A percentile compares a stretch with the other conserved stretches of the same genome.
Evolutionary conservation across 2,888 invertebrate genomes (phyloP).

Genomic region (Mayetiola destructor): DNA sequence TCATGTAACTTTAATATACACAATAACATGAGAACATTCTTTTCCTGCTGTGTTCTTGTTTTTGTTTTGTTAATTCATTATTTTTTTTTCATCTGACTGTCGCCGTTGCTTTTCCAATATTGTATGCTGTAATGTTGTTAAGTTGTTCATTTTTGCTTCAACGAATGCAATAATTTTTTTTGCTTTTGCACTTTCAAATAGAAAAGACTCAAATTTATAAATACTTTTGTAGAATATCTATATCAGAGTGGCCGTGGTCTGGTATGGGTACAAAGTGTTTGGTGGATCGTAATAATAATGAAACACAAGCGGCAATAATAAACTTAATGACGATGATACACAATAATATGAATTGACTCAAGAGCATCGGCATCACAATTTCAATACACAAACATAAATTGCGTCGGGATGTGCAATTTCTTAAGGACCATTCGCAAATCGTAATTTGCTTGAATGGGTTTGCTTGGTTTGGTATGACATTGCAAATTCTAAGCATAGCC

Average conservation of each 20-base stretch:
- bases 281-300: no score
- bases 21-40: slow-evolving; percentile 13
- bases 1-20: slow-evolving; percentile 12
- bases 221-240: no score
- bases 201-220: no score
- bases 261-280: no score
- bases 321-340: slow-evolving; percentile 11
- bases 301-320: slow-evolving; percentile 1
- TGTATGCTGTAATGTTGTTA: not conserved
- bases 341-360: not conserved
- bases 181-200: no score
- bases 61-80: not conserved
- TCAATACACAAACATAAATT: not conserved
- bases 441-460: no score
- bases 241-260: no score
- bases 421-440: no score
- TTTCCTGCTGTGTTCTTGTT: slow-evolving; percentile 10
- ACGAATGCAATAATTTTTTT: slow-evolving; percentile 8
- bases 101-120: not conserved
- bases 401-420: no score
- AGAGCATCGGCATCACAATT: not conserved
- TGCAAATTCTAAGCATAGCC: no score
- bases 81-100: not conserved
- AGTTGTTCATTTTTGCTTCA: not conserved
- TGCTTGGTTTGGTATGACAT: no score